Evolutionary conservation across 1,140 invertebrate genomes (phyloP).

Genomic region (Sycobia sp.): DNA sequence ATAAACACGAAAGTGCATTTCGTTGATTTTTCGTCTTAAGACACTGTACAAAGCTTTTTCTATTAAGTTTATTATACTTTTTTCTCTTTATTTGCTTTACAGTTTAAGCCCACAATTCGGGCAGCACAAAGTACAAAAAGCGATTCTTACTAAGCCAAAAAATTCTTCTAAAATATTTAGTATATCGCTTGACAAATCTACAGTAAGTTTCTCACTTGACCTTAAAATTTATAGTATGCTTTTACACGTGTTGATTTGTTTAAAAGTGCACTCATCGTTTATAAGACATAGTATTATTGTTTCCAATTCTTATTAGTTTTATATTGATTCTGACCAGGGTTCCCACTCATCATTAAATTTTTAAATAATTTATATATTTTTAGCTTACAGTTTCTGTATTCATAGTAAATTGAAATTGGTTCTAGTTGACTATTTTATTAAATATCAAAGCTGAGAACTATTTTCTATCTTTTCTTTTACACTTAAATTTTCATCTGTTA

Average conservation of each 20-base stretch:
- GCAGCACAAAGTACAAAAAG: slow-evolving; percentile 51
- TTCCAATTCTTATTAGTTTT: slow-evolving; percentile 34
- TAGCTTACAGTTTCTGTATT: too few relatives aligned
- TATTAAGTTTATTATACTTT: neutral
- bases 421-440: too few relatives aligned
- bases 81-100: slow-evolving; percentile 48
- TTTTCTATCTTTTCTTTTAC: too few relatives aligned
- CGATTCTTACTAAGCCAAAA: slow-evolving; percentile 50
- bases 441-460: too few relatives aligned
- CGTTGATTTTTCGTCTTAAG: too few relatives aligned
- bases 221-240: neutral
- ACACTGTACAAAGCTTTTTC: neutral
- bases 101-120: slow-evolving; percentile 52
- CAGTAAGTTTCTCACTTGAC: slow-evolving; percentile 49
- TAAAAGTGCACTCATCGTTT: slow-evolving; percentile 10
- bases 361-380: slow-evolving; percentile 12
- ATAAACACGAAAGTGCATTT: too few relatives aligned
- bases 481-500: too few relatives aligned
- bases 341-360: slow-evolving; percentile 54
- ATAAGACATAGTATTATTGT: slow-evolving; percentile 2
- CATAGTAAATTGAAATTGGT: too few relatives aligned
- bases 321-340: slow-evolving; percentile 48
- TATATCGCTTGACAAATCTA: slow-evolving; percentile 50
- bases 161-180: too few relatives aligned
- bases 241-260: slow-evolving; percentile 8